These are phyloP conservation scores for Ectemnius continuus DNA, from an alignment of 2,888 invertebrate species.

Conservation along the genomic window DNA sequence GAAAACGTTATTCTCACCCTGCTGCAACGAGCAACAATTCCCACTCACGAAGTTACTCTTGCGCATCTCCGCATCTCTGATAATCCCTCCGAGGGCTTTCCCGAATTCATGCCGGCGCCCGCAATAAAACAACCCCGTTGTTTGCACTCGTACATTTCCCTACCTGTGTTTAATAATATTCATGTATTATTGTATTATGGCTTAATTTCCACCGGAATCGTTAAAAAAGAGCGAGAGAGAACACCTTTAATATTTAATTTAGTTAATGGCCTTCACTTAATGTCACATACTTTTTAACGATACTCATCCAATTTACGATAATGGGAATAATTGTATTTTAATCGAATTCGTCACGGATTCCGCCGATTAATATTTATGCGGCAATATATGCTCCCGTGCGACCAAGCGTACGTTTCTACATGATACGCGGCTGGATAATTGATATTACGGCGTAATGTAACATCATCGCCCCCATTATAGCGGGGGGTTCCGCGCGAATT, in stretches of 20 bases:
- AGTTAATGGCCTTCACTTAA: too few relatives aligned
- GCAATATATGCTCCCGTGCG: not conserved
- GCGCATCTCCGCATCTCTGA: constrained; percentile 37
- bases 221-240: too few relatives aligned
- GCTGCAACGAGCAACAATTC: constrained; percentile 48
- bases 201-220: too few relatives aligned
- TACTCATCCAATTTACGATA: too few relatives aligned
- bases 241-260: too few relatives aligned
- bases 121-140: too few relatives aligned
- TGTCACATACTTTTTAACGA: too few relatives aligned
- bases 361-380: not conserved
- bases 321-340: too few relatives aligned
- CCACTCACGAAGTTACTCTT: constrained; percentile 28
- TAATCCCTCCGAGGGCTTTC: constrained; percentile 26
- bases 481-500: constrained; percentile 24
- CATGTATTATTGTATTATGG: too few relatives aligned
- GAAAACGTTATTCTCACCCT: constrained; percentile 26
- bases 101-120: constrained; percentile 6
- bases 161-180: too few relatives aligned
- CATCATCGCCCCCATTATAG: constrained; percentile 33
- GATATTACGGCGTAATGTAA: constrained; percentile 33
- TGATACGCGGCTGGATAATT: constrained; percentile 19
- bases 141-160: too few relatives aligned
- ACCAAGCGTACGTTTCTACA: not conserved
- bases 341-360: not conserved